These are phyloP conservation scores for Castor canadensis DNA, from an alignment of 2,113 vertebrate genomes.

Conservation along the genomic window DNA sequence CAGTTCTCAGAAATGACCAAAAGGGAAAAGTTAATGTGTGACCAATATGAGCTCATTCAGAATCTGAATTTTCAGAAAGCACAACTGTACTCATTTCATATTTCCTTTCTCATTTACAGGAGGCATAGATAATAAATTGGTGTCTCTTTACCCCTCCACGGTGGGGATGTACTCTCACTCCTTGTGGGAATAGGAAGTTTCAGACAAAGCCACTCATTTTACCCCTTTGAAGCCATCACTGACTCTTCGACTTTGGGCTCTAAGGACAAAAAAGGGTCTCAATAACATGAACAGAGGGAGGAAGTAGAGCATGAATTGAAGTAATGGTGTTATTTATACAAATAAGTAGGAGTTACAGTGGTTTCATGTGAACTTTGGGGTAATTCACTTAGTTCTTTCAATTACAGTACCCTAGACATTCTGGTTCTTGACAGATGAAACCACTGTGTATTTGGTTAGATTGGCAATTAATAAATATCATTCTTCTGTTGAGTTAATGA, in stretches of 20 bases:
- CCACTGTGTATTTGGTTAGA: neutral
- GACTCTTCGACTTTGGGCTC: neutral
- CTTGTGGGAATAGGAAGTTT: neutral
- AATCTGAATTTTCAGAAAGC: neutral
- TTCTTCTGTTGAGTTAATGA: neutral
- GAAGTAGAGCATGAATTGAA: neutral
- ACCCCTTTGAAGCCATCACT: neutral
- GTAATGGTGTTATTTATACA: neutral
- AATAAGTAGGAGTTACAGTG: neutral
- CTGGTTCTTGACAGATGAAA: neutral
- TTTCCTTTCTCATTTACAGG: neutral
- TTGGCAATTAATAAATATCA: neutral
- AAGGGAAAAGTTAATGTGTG: neutral
- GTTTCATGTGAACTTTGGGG: neutral
- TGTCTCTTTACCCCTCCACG: neutral
- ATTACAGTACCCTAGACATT: neutral
- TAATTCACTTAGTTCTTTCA: neutral
- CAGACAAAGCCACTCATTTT: neutral
- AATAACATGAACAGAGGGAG: neutral
- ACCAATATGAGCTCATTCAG: neutral
- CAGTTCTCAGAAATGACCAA: neutral
- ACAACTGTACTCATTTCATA: neutral
- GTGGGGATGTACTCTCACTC: neutral
- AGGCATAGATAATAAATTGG: neutral
- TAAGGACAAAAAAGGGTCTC: neutral